A percentile compares a stretch with the other conserved stretches of the same genome.
phyloP scores from a whole-genome alignment of 53 echinoderm and acorn worm genomes.

The Arbacia lixula region DNA sequence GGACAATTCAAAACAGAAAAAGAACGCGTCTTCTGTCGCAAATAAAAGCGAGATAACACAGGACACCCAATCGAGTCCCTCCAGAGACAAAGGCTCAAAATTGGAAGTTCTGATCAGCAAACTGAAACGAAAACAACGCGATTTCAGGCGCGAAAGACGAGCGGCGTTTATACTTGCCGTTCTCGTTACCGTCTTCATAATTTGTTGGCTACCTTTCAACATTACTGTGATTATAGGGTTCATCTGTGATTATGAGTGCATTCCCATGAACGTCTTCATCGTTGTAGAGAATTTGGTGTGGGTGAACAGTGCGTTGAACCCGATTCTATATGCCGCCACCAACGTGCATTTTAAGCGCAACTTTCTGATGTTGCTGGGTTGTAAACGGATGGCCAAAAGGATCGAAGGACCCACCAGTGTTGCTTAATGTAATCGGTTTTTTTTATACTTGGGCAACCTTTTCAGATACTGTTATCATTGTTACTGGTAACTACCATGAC shows the following conservation, averaged over 20 bases:
- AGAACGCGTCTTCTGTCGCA: background rate
- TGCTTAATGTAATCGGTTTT: background rate
- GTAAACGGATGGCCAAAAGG: conserved; percentile 13
- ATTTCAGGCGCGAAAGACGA: conserved; percentile 61
- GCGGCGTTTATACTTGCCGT: conserved; percentile 79
- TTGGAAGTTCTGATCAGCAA: background rate
- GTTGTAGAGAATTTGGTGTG: conserved; percentile 78
- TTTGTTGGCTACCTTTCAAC: conserved; percentile 80
- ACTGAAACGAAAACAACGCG: conserved; percentile 19
- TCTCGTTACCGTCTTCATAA: conserved; percentile 76
- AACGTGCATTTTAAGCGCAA: conserved; percentile 72
- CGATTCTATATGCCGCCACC: conserved; percentile 80
- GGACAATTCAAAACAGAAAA: background rate
- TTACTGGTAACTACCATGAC: too few relatives aligned
- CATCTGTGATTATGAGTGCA: conserved; percentile 65
- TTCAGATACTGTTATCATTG: too few relatives aligned
- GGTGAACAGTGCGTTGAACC: conserved; percentile 91
- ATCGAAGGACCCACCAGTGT: background rate
- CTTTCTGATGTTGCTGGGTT: conserved; percentile 68
- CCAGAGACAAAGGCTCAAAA: background rate
- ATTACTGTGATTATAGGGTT: conserved; percentile 61
- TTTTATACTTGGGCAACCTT: too few relatives aligned
- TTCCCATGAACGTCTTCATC: conserved; percentile 50
- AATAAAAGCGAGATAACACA: background rate
- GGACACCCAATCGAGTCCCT: background rate